phyloP scores from a whole-genome alignment of 2,113 vertebrate genomes.

The Corydoras sp. region DNA sequence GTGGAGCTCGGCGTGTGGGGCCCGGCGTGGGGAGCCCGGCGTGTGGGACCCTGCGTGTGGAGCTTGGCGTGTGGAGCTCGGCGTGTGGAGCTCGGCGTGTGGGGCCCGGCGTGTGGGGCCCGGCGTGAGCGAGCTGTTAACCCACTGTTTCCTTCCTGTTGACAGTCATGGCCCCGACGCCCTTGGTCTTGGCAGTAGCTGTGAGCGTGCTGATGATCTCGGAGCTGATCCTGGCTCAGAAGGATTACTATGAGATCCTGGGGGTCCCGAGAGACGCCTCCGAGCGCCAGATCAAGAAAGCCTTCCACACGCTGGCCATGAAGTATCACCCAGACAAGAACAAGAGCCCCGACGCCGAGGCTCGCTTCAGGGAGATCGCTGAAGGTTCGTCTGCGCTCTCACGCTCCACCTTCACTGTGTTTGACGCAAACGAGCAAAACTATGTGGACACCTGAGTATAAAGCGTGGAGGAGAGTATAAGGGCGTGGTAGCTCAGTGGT shows the following conservation, averaged over 20 bases:
- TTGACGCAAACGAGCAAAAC: too few species aligned
- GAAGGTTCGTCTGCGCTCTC: conserved; percentile 71
- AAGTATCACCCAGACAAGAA: conserved; percentile 96
- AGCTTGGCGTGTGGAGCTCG: too few species aligned
- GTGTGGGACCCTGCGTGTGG: too few species aligned
- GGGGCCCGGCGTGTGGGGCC: too few species aligned
- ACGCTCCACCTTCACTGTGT: too few species aligned
- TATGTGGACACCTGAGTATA: too few species aligned
- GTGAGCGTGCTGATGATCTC: conserved; percentile 89
- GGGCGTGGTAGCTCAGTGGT: too few species aligned
- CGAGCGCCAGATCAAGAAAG: conserved; percentile 93
- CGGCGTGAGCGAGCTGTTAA: background rate
- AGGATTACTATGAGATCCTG: conserved; percentile 90
- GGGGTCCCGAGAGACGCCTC: conserved; percentile 87
- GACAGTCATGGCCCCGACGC: conserved; percentile 77
- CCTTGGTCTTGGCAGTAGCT: conserved; percentile 77
- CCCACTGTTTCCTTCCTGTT: conserved; percentile 28
- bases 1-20: too few species aligned
- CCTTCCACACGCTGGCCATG: conserved; percentile 91
- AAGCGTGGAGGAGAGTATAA: too few species aligned
- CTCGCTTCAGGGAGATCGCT: conserved; percentile 90
- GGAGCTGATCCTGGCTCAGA: conserved; percentile 85
- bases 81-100: too few species aligned
- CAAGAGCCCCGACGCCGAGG: conserved; percentile 86
- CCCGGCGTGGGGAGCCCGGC: too few species aligned